Percentiles rank a stretch among this genome's conserved stretches.
Conservation (phyloP, 2,113 vertebrate species). For the Thymallus thymallus region DNA sequence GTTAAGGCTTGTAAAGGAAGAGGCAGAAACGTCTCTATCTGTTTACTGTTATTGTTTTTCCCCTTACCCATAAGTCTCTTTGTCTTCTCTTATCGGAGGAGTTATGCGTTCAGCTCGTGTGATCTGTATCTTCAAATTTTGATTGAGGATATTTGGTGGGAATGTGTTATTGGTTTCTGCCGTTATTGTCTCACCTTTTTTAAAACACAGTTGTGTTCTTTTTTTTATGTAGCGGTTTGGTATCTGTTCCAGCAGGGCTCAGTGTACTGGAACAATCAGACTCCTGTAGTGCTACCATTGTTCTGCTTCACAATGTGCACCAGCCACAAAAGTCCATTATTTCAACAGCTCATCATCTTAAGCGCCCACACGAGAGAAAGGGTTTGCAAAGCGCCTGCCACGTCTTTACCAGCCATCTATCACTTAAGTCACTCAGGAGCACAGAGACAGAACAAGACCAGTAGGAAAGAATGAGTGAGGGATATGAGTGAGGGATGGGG, state of each 20-base stretch:
- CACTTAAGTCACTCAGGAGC: slow-evolving; percentile 46
- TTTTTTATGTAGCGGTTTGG: slow-evolving; percentile 61
- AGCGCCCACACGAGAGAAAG: slow-evolving; percentile 60
- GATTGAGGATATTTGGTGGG: slow-evolving; percentile 65
- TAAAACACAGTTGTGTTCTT: slow-evolving; percentile 33
- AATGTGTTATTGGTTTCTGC: slow-evolving; percentile 68
- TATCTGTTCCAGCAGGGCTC: slow-evolving; percentile 50
- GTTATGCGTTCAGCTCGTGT: slow-evolving; percentile 51
- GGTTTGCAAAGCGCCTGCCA: slow-evolving; percentile 41
- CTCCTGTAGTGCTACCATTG: slow-evolving; percentile 54
- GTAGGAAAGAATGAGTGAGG: background rate
- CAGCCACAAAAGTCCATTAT: slow-evolving; percentile 66
- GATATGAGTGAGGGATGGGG: background rate
- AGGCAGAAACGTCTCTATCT: slow-evolving; percentile 61
- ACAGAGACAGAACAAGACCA: slow-evolving; percentile 22
- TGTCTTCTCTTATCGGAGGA: slow-evolving; percentile 39
- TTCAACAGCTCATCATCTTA: slow-evolving; percentile 66
- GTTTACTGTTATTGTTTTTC: slow-evolving; percentile 70
- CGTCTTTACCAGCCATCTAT: slow-evolving; percentile 51
- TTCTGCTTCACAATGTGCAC: slow-evolving; percentile 59
- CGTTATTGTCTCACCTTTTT: slow-evolving; percentile 67
- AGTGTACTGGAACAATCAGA: slow-evolving; percentile 44
- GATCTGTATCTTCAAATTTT: slow-evolving; percentile 68
- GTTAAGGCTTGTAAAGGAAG: slow-evolving; percentile 54
- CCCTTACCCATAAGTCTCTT: slow-evolving; percentile 55